Evolutionary conservation across 1,140 invertebrate genomes (phyloP).

Genomic region (Bombus confusus): DNA sequence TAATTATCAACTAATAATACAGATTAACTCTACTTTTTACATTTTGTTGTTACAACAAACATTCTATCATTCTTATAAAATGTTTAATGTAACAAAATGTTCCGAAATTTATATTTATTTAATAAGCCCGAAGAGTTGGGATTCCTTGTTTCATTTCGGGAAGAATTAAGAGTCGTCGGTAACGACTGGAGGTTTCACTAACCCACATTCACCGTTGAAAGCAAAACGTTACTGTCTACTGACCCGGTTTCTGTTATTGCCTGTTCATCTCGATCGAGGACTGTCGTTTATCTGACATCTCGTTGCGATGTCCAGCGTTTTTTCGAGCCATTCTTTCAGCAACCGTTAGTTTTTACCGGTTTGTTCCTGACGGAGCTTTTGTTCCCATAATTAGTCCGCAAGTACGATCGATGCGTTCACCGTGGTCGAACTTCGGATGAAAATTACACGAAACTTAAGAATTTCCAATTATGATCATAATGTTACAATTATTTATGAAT

Average conservation of each 20-base stretch:
- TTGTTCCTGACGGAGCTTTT: neutral
- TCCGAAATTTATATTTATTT: neutral
- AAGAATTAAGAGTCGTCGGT: constrained; percentile 70
- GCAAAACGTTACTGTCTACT: constrained; percentile 79
- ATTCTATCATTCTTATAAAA: neutral
- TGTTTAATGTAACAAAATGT: neutral
- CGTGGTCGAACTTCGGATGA: neutral
- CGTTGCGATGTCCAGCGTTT: neutral
- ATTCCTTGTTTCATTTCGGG: constrained; percentile 62
- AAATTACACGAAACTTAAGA: neutral
- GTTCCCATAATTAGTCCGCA: neutral
- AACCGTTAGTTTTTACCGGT: constrained; percentile 35
- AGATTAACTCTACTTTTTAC: neutral
- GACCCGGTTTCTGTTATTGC: constrained; percentile 74
- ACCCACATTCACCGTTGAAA: constrained; percentile 81
- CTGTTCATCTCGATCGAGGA: constrained; percentile 51
- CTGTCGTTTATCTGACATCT: constrained; percentile 35
- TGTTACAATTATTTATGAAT: neutral
- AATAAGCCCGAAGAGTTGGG: neutral
- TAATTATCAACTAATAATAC: neutral
- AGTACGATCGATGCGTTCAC: neutral
- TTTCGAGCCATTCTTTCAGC: neutral
- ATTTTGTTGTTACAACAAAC: neutral
- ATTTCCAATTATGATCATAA: neutral
- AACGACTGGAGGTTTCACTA: constrained; percentile 81